A percentile compares a stretch with the other conserved stretches of the same genome.
phyloP scores from a whole-genome alignment of 1,140 invertebrate species.

The Drosophila sturtevanti region DNA sequence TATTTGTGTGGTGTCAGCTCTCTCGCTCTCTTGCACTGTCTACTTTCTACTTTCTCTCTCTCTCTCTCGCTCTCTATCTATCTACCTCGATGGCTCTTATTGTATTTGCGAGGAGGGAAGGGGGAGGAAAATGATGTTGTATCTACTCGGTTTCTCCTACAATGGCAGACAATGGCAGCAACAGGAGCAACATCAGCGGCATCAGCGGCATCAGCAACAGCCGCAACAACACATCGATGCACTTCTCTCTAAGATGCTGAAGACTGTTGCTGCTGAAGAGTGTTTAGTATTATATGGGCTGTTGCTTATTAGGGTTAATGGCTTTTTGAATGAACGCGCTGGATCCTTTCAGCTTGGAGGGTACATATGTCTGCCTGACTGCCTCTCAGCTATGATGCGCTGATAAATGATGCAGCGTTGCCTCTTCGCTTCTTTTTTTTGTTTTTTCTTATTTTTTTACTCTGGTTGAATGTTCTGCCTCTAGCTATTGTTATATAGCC shows the following conservation, averaged over 20 bases:
- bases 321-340: slow-evolving; percentile 77
- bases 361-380: slow-evolving; percentile 45
- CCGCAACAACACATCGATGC: slow-evolving; percentile 39
- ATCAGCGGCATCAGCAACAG: slow-evolving; percentile 26
- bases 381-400: slow-evolving; percentile 47
- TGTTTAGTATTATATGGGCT: slow-evolving; percentile 16
- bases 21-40: neutral
- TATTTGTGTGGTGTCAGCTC: slow-evolving; percentile 50
- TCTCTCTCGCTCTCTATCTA: slow-evolving; percentile 2
- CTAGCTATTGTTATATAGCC: slow-evolving; percentile 38
- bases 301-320: slow-evolving; percentile 75
- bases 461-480: neutral
- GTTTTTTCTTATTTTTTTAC: slow-evolving; percentile 20
- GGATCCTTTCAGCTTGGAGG: slow-evolving; percentile 66
- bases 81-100: neutral
- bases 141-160: slow-evolving; percentile 1
- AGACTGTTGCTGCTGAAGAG: neutral
- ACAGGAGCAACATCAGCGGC: slow-evolving; percentile 25
- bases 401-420: slow-evolving; percentile 72
- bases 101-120: neutral
- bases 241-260: neutral
- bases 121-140: neutral
- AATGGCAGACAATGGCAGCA: slow-evolving; percentile 16
- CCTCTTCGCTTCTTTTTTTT: no score
- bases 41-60: neutral